Evolutionary conservation across 2,113 vertebrate species (phyloP).

Genomic region (Myiozetetes cayanensis): DNA sequence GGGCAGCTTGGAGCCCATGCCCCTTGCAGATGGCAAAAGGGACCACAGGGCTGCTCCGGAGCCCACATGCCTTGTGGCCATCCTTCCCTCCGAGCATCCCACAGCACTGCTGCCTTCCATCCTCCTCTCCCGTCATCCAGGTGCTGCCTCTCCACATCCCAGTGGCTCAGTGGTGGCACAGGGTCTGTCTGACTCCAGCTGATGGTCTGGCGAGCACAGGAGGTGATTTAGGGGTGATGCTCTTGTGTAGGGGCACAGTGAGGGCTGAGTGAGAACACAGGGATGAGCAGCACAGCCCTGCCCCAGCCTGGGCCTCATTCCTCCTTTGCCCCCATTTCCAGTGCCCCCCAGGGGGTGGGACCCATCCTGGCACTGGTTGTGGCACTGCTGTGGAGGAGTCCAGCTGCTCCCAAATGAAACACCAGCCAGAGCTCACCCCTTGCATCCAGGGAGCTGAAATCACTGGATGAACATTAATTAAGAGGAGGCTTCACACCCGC

Average conservation of each 20-base stretch:
- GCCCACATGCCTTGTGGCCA: neutral
- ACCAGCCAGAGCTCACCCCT: neutral
- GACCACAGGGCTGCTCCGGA: rapidly evolving
- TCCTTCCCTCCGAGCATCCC: neutral
- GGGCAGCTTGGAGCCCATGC: no score
- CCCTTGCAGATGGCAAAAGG: neutral
- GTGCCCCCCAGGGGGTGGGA: rapidly evolving
- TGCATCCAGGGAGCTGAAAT: neutral
- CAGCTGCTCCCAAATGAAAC: neutral
- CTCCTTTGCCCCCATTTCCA: neutral
- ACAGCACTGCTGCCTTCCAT: neutral
- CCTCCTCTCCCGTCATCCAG: neutral
- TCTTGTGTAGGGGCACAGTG: rapidly evolving
- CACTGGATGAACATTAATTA: neutral
- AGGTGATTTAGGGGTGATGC: rapidly evolving
- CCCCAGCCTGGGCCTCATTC: rapidly evolving
- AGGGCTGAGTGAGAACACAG: rapidly evolving
- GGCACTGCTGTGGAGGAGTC: neutral
- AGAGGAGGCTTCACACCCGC: neutral
- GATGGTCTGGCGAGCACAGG: neutral
- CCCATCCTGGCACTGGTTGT: neutral
- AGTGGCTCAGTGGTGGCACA: neutral
- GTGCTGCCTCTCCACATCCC: rapidly evolving
- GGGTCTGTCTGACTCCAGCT: neutral
- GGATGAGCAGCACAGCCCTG: neutral